Conservation (phyloP, 2,797 vertebrate genomes). For the Babyrousa celebensis region DNA sequence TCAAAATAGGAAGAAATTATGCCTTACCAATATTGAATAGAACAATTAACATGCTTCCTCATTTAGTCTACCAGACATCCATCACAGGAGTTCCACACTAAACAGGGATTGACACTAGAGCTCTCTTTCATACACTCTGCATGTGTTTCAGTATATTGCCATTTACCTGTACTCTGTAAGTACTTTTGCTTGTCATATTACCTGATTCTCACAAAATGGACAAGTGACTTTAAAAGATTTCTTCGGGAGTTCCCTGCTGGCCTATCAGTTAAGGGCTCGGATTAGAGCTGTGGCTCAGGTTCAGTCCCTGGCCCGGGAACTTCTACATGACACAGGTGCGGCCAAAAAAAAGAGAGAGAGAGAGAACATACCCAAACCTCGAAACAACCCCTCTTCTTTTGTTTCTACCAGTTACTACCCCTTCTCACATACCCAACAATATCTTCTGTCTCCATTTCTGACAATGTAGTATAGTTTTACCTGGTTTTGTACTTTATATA, state of each 20-base stretch:
- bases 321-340: no score
- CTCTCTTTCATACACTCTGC: background rate
- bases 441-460: background rate
- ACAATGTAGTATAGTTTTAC: background rate
- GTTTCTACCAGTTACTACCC: background rate
- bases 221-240: conserved; percentile 13
- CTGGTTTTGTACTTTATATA: background rate
- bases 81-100: background rate
- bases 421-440: background rate
- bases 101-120: background rate
- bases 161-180: background rate
- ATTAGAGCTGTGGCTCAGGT: no score
- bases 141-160: background rate
- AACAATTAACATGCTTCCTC: background rate
- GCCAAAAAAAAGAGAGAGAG: background rate
- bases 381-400: background rate
- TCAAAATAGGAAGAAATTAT: background rate
- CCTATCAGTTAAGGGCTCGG: no score
- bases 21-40: background rate
- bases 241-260: background rate
- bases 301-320: no score
- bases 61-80: background rate
- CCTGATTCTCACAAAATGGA: conserved; percentile 13
- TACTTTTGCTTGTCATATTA: background rate
- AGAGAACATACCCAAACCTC: background rate